Conservation (phyloP, 2,797 vertebrate genomes). For the Pipistrellus pygmaeus region DNA sequence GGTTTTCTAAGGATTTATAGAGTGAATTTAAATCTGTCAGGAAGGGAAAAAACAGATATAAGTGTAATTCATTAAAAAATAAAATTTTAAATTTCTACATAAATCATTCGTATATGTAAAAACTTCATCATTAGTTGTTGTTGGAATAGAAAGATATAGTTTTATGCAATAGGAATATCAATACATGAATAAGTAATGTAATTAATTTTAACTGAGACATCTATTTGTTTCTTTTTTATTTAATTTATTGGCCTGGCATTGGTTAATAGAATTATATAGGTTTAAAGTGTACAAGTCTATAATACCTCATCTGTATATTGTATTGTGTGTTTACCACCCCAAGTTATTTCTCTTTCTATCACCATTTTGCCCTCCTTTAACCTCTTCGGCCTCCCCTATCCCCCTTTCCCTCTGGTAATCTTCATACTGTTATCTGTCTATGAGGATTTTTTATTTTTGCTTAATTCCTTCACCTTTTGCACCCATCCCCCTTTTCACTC, state of each 20-base stretch:
- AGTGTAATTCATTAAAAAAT: constrained; percentile 57
- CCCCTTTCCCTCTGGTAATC: background rate
- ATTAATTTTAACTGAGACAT: constrained; percentile 1
- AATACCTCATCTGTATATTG: background rate
- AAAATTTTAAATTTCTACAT: constrained; percentile 30
- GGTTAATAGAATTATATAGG: background rate
- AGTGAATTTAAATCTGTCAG: constrained; percentile 30
- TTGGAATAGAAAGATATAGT: background rate
- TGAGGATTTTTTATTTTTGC: background rate
- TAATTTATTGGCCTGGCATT: background rate
- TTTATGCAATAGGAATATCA: constrained; percentile 2
- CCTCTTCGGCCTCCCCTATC: background rate
- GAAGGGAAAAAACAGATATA: background rate
- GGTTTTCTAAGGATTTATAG: constrained; percentile 25
- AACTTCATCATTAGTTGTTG: background rate
- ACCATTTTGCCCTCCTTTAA: background rate
- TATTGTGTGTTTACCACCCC: background rate
- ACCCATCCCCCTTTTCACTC: background rate
- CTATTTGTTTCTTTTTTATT: background rate
- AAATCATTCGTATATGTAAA: constrained; percentile 22
- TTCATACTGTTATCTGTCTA: background rate
- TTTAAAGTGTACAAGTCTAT: background rate
- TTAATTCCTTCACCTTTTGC: background rate
- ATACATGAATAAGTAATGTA: constrained; percentile 33
- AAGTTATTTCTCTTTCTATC: background rate